Evolutionary conservation across 2,113 vertebrate species (phyloP).

Genomic region (Psilopsiagon aymara): DNA sequence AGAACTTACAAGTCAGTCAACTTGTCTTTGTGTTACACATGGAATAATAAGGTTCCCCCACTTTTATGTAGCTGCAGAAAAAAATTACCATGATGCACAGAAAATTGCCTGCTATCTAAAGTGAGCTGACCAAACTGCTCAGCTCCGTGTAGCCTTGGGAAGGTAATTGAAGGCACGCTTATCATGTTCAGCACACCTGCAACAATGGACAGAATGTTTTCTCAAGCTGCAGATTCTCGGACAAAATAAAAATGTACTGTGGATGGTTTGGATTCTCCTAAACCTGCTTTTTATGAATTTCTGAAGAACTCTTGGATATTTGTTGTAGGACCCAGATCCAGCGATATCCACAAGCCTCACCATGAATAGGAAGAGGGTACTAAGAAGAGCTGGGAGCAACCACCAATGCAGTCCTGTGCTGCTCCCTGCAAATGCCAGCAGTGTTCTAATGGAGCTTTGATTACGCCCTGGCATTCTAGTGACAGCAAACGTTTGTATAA

Average conservation of each 20-base stretch:
- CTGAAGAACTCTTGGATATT: not conserved
- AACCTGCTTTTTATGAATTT: not conserved
- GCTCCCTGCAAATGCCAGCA: not conserved
- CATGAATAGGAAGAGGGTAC: not conserved
- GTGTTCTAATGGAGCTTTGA: fast-evolving
- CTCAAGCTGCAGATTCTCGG: not conserved
- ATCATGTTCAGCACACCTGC: not conserved
- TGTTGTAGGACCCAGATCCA: too few species aligned
- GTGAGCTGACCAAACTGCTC: fast-evolving
- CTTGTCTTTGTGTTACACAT: not conserved
- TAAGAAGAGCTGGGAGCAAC: not conserved
- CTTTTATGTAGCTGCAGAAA: not conserved
- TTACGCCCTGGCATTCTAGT: not conserved
- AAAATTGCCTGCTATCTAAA: not conserved
- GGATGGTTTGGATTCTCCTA: not conserved
- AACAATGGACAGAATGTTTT: not conserved
- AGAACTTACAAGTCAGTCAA: not conserved
- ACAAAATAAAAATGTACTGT: not conserved
- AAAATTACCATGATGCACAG: not conserved
- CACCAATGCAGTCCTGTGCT: fast-evolving
- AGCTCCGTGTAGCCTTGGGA: not conserved
- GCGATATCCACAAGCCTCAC: not conserved
- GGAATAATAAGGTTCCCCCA: not conserved
- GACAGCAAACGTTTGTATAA: not conserved
- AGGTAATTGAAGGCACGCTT: fast-evolving